A percentile compares a stretch with the other conserved stretches of the same genome.
Evolutionary conservation across 2,888 invertebrate genomes (phyloP).

Genomic region (Melanotus villosus): DNA sequence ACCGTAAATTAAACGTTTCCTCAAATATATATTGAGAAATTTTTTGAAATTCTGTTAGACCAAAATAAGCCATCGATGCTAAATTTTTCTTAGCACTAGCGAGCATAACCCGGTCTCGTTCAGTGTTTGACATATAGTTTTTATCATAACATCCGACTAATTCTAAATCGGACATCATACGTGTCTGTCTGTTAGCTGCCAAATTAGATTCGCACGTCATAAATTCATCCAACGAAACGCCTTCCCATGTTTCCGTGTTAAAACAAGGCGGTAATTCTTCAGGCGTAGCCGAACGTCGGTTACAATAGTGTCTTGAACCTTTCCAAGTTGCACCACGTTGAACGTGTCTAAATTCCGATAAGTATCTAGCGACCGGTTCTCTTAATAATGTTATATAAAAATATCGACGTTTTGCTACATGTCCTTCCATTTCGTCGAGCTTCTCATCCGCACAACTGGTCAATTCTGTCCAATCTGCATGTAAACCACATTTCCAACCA

Average conservation of each 20-base stretch:
- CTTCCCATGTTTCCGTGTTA: constrained; percentile 85
- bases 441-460: constrained; percentile 93
- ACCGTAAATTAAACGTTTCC: constrained; percentile 91
- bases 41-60: constrained; percentile 95
- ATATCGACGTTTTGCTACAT: constrained; percentile 75
- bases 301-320: constrained; percentile 82
- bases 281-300: constrained; percentile 82
- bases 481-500: constrained; percentile 98
- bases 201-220: constrained; percentile 93
- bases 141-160: constrained; percentile 96
- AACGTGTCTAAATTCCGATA: constrained; percentile 98
- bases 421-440: constrained; percentile 90
- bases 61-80: constrained; percentile 96
- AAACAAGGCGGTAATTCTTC: constrained; percentile 90
- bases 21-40: constrained; percentile 94
- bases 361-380: constrained; percentile 92
- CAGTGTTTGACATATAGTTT: constrained; percentile 79
- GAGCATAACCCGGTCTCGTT: constrained; percentile 88
- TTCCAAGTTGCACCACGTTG: constrained; percentile 98
- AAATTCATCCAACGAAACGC: constrained; percentile 92
- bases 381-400: constrained; percentile 96
- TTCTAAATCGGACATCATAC: constrained; percentile 97
- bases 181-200: constrained; percentile 96
- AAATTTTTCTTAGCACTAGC: constrained; percentile 97
- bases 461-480: constrained; percentile 98